Conservation (phyloP, 92 coral and sea anemone species). For the Epizoanthus rinbou region DNA sequence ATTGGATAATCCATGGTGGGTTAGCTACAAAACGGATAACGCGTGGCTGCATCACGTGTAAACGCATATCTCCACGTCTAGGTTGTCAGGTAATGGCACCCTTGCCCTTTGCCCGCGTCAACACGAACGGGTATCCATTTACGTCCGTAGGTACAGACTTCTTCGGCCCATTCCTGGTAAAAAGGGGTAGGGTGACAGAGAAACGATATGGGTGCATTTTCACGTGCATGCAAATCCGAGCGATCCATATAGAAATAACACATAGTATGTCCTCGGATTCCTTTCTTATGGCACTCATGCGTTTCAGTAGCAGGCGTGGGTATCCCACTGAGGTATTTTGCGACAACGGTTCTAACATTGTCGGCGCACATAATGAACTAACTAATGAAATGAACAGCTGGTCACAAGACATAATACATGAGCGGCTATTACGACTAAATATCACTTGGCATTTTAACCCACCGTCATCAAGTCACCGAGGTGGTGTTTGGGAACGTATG, state of each 20-base stretch:
- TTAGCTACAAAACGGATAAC: slow-evolving; percentile 25
- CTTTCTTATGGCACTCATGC: slow-evolving; percentile 12
- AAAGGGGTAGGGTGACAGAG: slow-evolving; percentile 32
- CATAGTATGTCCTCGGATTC: slow-evolving; percentile 9
- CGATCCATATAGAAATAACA: background rate
- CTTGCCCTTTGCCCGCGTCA: slow-evolving; percentile 24
- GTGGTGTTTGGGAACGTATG: too few relatives aligned
- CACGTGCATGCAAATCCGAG: slow-evolving; percentile 12
- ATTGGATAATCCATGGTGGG: slow-evolving; percentile 42
- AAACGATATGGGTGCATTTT: background rate
- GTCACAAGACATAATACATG: background rate
- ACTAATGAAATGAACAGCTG: background rate
- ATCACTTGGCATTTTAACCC: background rate
- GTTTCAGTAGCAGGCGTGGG: slow-evolving; percentile 8
- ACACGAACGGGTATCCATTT: slow-evolving; percentile 23
- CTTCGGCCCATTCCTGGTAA: slow-evolving; percentile 34
- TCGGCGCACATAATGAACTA: background rate
- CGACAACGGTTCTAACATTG: slow-evolving; percentile 2
- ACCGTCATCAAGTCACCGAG: background rate
- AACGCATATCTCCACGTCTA: background rate
- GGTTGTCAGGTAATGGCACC: slow-evolving; percentile 38
- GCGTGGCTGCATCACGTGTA: slow-evolving; percentile 27
- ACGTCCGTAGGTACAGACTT: slow-evolving; percentile 32
- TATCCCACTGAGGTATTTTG: background rate
- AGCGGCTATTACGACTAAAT: background rate